Base-by-base conservation (phyloP, 2,113 vertebrate genomes). In the Saguinus imperator region DNA sequence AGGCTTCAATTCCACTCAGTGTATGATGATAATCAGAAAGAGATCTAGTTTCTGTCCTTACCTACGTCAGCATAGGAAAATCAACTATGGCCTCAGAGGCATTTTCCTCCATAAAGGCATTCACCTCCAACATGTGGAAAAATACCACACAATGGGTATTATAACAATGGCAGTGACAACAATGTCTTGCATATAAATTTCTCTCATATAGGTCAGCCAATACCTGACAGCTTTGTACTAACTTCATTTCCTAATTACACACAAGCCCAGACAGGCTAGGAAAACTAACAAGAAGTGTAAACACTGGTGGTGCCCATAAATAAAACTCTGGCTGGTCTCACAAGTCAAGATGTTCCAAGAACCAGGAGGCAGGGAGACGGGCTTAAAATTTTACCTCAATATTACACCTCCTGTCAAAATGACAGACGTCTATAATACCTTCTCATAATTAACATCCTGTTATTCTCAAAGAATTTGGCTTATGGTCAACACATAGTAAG, bases 51-150 rank as follows among this genome's bases (percentile, higher is more conserved):
- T 94, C 92, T 81, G 58, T 29, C 89, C 90, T 92, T 11, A 6
- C 48, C 57, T 58, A 75, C 1, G 1, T 95, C 94, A 90, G 73
- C 66, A 85, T 0, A 95, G 94, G 96, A 95, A 92, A 90, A 90
- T 17, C 68, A 92, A 57, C 84, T 93, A 43, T 73, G 72, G 88
- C 92, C 84, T 95, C 80, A 32, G 58, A 94, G 57, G 64, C 90
- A 87, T 94, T 96, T 95, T 93, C 86, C 72, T 86, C 93, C 70
- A 68, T 81, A 81, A 92, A 95, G 92, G 92, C 18, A 27, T 7
- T 85, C 55, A 68, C 57, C 50, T 45, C 35, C 70, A 68, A 58
- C 20, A 52, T 27, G 29, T 84, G 87, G 95, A 84, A 93, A 97
- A 88, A 94, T 11, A 80, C 64, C 48, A 18, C 80, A 72, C 80